Evolutionary conservation across 2,888 invertebrate species (phyloP).

Genomic region (Lasioglossum zephyrum): DNA sequence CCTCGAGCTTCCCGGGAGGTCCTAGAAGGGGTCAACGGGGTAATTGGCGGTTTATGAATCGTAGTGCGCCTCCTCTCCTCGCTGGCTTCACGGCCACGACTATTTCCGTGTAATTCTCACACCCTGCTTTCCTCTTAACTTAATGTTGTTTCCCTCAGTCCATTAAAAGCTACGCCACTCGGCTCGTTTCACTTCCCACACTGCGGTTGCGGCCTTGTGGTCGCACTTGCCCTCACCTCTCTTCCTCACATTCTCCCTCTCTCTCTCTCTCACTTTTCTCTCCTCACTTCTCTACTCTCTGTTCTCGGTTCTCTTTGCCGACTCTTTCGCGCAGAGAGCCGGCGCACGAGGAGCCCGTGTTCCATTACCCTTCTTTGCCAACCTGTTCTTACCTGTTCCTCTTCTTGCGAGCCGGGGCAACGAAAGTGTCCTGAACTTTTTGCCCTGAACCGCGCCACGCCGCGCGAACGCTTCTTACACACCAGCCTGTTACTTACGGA

Average conservation of each 20-base stretch:
- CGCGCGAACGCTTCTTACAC: slow-evolving; percentile 28
- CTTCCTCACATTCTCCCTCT: slow-evolving; percentile 42
- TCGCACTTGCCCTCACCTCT: slow-evolving; percentile 63
- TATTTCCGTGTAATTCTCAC: slow-evolving; percentile 80
- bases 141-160: slow-evolving; percentile 82
- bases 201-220: slow-evolving; percentile 78
- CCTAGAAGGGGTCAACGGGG: slow-evolving; percentile 70
- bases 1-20: slow-evolving; percentile 38
- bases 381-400: slow-evolving; percentile 68
- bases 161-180: slow-evolving; percentile 82
- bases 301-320: background rate
- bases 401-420: slow-evolving; percentile 53
- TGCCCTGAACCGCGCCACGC: slow-evolving; percentile 20
- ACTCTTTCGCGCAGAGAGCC: slow-evolving; percentile 7
- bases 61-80: slow-evolving; percentile 73
- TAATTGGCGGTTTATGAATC: slow-evolving; percentile 84
- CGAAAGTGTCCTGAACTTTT: slow-evolving; percentile 61
- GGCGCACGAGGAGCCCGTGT: slow-evolving; percentile 68
- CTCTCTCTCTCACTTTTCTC: slow-evolving; percentile 19
- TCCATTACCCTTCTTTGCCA: slow-evolving; percentile 72
- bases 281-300: slow-evolving; percentile 8
- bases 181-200: slow-evolving; percentile 82
- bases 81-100: slow-evolving; percentile 67
- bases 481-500: slow-evolving; percentile 25
- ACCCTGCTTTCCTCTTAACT: slow-evolving; percentile 77